Percentiles rank a stretch among this genome's conserved stretches.
phyloP scores from a whole-genome alignment of 2,797 vertebrate species.

The Hozukius guyotensis region DNA sequence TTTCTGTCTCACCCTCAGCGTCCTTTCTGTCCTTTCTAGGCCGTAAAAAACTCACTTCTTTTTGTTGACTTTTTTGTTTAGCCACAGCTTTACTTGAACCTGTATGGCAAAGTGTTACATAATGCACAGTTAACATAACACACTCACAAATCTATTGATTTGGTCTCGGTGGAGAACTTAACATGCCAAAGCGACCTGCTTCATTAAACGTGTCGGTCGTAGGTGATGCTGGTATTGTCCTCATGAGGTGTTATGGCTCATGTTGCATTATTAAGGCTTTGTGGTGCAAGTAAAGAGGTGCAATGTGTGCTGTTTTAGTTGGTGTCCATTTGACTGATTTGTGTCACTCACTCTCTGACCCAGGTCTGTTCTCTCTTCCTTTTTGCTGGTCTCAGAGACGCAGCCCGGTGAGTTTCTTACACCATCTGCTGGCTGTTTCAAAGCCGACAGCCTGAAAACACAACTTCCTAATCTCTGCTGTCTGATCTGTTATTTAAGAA shows the following conservation, averaged over 20 bases:
- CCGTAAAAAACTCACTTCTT: background rate
- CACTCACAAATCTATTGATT: slow-evolving; percentile 11
- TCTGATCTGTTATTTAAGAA: background rate
- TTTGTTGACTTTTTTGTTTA: slow-evolving; percentile 20
- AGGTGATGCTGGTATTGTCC: background rate
- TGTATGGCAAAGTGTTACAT: slow-evolving; percentile 54
- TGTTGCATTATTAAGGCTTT: slow-evolving; percentile 65
- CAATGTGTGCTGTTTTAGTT: slow-evolving; percentile 63
- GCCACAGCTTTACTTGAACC: slow-evolving; percentile 65
- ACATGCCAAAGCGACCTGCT: background rate
- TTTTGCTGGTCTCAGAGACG: slow-evolving; percentile 97
- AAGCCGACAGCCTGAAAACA: slow-evolving; percentile 37
- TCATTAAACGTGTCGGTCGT: background rate
- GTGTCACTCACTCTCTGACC: slow-evolving; percentile 93
- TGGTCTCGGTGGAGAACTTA: background rate
- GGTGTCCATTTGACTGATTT: slow-evolving; percentile 86
- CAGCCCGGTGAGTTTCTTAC: slow-evolving; percentile 93
- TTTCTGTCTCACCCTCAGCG: slow-evolving; percentile 6
- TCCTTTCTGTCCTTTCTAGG: background rate
- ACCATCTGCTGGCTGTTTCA: slow-evolving; percentile 60
- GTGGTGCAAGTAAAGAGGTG: slow-evolving; percentile 65
- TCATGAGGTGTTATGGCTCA: slow-evolving; percentile 40
- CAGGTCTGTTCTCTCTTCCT: slow-evolving; percentile 97
- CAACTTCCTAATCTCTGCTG: slow-evolving; percentile 2
- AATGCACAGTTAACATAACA: slow-evolving; percentile 63